Evolutionary conservation across 2,888 invertebrate species (phyloP), one percentile per base, ranked within the genome.

Genomic region (Trachelus tabidus): DNA sequence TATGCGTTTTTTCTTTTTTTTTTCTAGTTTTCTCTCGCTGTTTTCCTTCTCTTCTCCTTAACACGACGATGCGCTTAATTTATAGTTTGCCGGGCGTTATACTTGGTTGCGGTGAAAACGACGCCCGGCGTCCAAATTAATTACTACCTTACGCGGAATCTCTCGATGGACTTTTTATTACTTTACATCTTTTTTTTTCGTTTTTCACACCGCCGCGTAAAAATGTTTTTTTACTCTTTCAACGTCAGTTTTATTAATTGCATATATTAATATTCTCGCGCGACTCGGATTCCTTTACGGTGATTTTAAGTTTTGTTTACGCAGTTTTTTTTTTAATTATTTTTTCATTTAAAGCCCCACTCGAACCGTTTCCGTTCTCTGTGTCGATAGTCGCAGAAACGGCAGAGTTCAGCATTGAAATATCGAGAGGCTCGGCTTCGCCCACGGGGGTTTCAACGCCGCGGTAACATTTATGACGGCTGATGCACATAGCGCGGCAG

Each of bases 61-160:
- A 34, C 74, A 33, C 0, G 74, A 11, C 15, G 74, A 74, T 74
- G 11, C 37, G 74, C 34, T 74, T 35, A 74, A 74, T 74, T 74
- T 74, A 74, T 35, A 74, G 74, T 74, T 34, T 3, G 31, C 12
- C 71, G 12, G 31, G 12, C 71, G 71, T 71, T 34, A 71, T 11
- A 71, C 71, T 23, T 23, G 12, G 71, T 31, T 31, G 31, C 31
- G 31, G 31, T 15, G 33, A 34, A 71, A 71, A 31, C 33, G 71
- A 31, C 71, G 71, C 71, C 12, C 71, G 33, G 15, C 71, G 71
- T 71, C 37, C 35, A 35, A 33, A 37, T 74, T 74, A 74, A 74
- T 74, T n/a, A 12, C 34, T 56, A 56, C 56, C 23, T 56, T 23
- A 56, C 56, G 56, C 56, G 56, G 23, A 2, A 3, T 56, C 23